Evolutionary conservation across 2,113 vertebrate genomes (phyloP), one percentile per base, ranked within the genome.

Genomic region (Mesitornis unicolor): DNA sequence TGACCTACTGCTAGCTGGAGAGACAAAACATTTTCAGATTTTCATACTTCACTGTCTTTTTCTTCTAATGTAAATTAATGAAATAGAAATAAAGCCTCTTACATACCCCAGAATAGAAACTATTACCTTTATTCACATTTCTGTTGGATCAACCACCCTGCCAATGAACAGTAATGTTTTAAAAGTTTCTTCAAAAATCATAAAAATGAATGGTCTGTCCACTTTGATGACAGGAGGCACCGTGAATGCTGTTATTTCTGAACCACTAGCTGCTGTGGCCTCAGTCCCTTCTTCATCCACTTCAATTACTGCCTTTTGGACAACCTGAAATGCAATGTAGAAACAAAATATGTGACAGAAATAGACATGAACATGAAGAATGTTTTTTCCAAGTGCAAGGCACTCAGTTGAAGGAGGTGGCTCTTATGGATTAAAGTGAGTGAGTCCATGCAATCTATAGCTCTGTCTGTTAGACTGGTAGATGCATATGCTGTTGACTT

Each of bases 161-260:
- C 99, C 99, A 98, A 99, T 98, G 95, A 99, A 99, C 21, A 99
- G 90, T 84, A 99, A 94, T 54, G 97, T 97, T 91, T 98, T 98
- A 42, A 98, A 98, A 59, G 78, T 97, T 93, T 99, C 99, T 53
- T 99, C 98, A 81, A 99, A 99, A 89, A 99, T 99, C 94, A 99
- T 98, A 87, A 99, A 99, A 76, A 99, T 98, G 91, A 99, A 99
- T 0, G 99, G 99, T 54, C 97, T 97, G 94, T 99, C 93, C 59
- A 99, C 95, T 36, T 63, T 97, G 95, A 99, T 97, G 63, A 90
- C 61, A 64, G 89, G 94, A 70, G 99, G 99, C 94, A 98, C 82
- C 6, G 98, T 98, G 45, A 98, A 98, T 40, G 98, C 98, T 11
- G 69, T 98, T 24, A 99, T 98, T 97, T 98, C 98, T 19, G 94